These are phyloP conservation scores for Plutomurus gul DNA, from an alignment of 1,140 invertebrate species.

Conservation along the genomic window DNA sequence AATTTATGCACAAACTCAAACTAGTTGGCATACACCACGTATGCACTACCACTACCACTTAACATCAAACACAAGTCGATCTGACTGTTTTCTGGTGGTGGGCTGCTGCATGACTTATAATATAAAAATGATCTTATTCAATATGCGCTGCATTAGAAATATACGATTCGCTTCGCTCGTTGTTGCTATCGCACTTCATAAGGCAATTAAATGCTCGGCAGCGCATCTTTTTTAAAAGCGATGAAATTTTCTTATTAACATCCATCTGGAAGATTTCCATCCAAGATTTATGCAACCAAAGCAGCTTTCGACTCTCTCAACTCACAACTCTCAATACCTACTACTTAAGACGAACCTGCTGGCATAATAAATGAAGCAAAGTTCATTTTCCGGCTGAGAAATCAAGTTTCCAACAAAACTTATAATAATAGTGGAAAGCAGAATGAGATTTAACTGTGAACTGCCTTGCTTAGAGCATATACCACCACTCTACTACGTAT, in stretches of 20 bases:
- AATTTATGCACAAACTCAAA: neutral
- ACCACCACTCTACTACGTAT: no score
- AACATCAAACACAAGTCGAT: no score
- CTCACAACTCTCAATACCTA: neutral
- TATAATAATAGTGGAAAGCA: no score
- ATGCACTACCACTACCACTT: no score
- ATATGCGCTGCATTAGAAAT: neutral
- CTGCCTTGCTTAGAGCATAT: no score
- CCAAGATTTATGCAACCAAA: neutral
- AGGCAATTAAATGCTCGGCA: slow-evolving; percentile 14
- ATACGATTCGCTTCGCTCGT: neutral
- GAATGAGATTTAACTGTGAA: no score
- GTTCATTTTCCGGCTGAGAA: neutral
- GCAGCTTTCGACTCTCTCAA: neutral
- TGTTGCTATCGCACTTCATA: slow-evolving; percentile 8
- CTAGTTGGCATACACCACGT: no score
- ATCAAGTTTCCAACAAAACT: no score
- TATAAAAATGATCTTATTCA: neutral
- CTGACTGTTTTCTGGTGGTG: no score
- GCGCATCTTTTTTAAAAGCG: slow-evolving; percentile 8
- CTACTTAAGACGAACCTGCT: no score
- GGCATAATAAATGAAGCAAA: neutral
- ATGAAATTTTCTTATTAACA: slow-evolving; percentile 11
- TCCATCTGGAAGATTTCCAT: neutral
- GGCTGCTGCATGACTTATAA: no score